Conservation (phyloP, 2,113 vertebrate species). For the Nesogale talazaci region DNA sequence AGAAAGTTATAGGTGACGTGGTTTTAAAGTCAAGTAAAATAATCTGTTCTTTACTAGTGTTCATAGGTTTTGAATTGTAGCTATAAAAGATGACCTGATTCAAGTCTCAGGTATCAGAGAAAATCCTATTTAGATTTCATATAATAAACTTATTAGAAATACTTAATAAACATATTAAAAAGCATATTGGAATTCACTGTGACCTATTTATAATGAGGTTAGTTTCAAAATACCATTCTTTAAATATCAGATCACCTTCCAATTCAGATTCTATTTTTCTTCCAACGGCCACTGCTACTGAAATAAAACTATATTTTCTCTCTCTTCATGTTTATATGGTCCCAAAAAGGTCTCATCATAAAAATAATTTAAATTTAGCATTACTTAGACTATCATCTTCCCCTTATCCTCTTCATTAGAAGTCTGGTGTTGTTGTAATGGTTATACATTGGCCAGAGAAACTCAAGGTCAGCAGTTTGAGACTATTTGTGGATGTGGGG, state of each 20-base stretch:
- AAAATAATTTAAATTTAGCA: not conserved
- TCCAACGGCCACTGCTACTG: not conserved
- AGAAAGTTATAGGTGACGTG: not conserved
- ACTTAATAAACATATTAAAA: conserved; percentile 4
- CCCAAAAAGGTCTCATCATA: not conserved
- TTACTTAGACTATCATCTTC: not conserved
- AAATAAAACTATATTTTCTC: not conserved
- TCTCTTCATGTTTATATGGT: not conserved
- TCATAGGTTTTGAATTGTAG: not conserved
- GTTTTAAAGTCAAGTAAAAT: conserved; percentile 10
- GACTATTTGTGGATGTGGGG: too few relatives aligned
- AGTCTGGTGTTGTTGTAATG: too few relatives aligned
- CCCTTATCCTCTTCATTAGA: too few relatives aligned
- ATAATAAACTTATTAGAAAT: not conserved
- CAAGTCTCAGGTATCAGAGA: not conserved
- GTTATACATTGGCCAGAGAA: too few relatives aligned
- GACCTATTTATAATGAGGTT: not conserved
- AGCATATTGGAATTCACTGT: not conserved
- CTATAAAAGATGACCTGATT: not conserved
- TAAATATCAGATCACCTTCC: not conserved
- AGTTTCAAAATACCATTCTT: not conserved
- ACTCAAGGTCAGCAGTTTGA: too few relatives aligned
- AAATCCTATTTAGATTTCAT: not conserved
- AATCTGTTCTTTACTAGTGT: not conserved
- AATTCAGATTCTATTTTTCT: not conserved